phyloP scores from a whole-genome alignment of 2,113 vertebrate species.

The Haliaeetus leucogaster region DNA sequence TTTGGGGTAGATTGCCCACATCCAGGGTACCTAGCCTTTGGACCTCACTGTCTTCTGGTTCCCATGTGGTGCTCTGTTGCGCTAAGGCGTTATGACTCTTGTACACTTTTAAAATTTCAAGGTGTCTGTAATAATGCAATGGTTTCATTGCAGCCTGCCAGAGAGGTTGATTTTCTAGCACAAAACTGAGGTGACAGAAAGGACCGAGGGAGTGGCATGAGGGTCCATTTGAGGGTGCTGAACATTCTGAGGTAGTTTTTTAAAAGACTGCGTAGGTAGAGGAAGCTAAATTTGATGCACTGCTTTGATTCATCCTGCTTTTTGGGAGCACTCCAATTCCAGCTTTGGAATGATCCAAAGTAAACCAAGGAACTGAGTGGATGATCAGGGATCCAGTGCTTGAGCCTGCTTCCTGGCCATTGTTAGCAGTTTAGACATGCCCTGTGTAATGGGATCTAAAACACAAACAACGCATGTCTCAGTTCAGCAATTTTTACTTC shows the following conservation, averaged over 20 bases:
- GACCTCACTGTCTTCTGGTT: neutral
- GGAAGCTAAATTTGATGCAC: neutral
- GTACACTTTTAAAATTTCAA: neutral
- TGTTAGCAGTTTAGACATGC: neutral
- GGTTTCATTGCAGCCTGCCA: neutral
- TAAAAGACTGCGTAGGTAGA: neutral
- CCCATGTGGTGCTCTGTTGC: neutral
- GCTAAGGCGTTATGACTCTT: neutral
- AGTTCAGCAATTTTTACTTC: neutral
- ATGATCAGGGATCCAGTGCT: neutral
- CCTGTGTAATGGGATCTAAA: rapidly evolving
- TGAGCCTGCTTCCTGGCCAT: neutral
- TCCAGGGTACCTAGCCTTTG: neutral
- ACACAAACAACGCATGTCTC: neutral
- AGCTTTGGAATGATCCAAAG: neutral
- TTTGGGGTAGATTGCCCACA: neutral
- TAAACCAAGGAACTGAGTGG: neutral
- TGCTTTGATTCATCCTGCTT: neutral
- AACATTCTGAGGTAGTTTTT: neutral
- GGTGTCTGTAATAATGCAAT: neutral
- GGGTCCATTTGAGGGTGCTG: neutral
- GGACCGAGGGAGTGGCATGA: neutral
- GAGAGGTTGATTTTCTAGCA: neutral
- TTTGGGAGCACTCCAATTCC: neutral
- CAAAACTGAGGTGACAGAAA: neutral